phyloP scores from a whole-genome alignment of 1,140 invertebrate species.

The Amphibalanus amphitrite region DNA sequence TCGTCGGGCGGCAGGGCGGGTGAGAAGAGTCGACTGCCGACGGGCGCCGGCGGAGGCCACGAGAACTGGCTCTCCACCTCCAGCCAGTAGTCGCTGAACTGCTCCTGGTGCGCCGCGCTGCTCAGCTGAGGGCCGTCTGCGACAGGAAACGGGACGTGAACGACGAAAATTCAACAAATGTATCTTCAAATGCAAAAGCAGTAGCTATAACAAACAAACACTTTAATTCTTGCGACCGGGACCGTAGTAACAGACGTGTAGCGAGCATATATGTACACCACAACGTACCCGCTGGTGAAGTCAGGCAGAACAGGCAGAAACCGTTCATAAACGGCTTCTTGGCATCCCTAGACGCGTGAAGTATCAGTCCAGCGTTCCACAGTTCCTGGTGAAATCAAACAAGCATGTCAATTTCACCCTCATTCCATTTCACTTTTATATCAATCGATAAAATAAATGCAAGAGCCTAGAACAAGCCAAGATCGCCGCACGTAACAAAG shows the following conservation, averaged over 20 bases:
- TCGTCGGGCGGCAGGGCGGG: background rate
- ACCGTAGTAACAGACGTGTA: too few relatives aligned
- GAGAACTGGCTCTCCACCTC: background rate
- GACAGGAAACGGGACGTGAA: too few relatives aligned
- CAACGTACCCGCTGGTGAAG: too few relatives aligned
- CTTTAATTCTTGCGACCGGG: too few relatives aligned
- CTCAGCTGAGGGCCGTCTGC: background rate
- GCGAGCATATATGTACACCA: too few relatives aligned
- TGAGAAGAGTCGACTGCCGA: background rate
- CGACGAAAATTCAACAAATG: too few relatives aligned
- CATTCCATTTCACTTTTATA: too few relatives aligned
- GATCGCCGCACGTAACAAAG: conserved; percentile 41
- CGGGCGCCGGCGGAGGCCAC: background rate
- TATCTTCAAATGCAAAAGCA: too few relatives aligned
- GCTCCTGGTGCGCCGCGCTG: background rate
- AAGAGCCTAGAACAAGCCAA: too few relatives aligned
- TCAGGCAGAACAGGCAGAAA: conserved; percentile 78
- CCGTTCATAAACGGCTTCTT: conserved; percentile 66
- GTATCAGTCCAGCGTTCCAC: conserved; percentile 60
- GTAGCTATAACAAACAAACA: too few relatives aligned
- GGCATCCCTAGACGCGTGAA: conserved; percentile 72
- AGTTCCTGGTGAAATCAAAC: conserved; percentile 58
- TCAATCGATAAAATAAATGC: too few relatives aligned
- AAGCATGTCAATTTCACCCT: too few relatives aligned
- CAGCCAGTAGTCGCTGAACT: background rate